Evolutionary conservation across 2,113 vertebrate genomes (phyloP).

Genomic region (Xenopus borealis): DNA sequence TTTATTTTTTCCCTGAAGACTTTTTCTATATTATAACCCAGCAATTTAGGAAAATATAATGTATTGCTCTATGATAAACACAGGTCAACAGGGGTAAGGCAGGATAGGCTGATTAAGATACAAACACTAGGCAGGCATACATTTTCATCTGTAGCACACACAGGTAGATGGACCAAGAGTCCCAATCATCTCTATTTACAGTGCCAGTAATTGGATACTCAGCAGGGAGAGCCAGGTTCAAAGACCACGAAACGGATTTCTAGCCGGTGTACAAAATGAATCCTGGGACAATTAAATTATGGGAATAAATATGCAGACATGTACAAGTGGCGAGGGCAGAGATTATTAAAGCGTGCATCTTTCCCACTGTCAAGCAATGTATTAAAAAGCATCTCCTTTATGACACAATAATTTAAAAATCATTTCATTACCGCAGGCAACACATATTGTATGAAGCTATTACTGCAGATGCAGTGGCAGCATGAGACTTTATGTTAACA

Average conservation of each 20-base stretch:
- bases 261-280: slow-evolving; percentile 33
- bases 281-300: slow-evolving; percentile 60
- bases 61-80: too few relatives aligned
- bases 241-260: slow-evolving; percentile 22
- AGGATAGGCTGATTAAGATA: not conserved
- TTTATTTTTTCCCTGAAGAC: too few relatives aligned
- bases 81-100: too few relatives aligned
- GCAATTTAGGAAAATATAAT: too few relatives aligned
- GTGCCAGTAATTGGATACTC: slow-evolving; percentile 12
- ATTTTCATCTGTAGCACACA: not conserved
- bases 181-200: not conserved
- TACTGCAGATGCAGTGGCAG: slow-evolving; percentile 44
- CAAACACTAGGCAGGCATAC: too few relatives aligned
- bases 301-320: slow-evolving; percentile 61
- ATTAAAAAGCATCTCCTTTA: slow-evolving; percentile 62
- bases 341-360: slow-evolving; percentile 63
- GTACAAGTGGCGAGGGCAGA: slow-evolving; percentile 53
- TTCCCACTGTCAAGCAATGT: slow-evolving; percentile 64
- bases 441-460: slow-evolving; percentile 53
- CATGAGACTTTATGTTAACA: slow-evolving; percentile 30
- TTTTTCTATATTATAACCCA: not conserved
- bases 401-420: slow-evolving; percentile 67
- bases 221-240: slow-evolving; percentile 19
- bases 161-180: slow-evolving; percentile 8
- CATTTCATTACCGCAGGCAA: slow-evolving; percentile 60